Evolutionary conservation across 1,140 invertebrate species (phyloP).

Genomic region (Platyscapa corneri): DNA sequence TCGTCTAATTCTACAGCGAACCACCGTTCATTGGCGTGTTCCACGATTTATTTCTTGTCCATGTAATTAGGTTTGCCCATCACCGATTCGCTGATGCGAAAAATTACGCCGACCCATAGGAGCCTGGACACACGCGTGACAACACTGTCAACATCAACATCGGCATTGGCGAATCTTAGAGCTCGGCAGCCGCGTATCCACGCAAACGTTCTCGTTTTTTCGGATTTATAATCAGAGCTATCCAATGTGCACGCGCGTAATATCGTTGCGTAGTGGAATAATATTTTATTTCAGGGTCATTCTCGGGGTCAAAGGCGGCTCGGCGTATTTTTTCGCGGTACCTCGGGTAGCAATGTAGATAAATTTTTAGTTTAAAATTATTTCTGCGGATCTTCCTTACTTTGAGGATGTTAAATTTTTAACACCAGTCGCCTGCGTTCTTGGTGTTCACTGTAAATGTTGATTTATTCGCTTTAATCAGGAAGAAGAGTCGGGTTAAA

Average conservation of each 20-base stretch:
- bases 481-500: too few relatives aligned
- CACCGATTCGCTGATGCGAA: constrained; percentile 5
- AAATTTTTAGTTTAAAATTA: not conserved
- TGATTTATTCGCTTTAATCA: too few relatives aligned
- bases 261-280: not conserved
- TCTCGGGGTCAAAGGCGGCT: not conserved
- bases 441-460: too few relatives aligned
- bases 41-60: not conserved
- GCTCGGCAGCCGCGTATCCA: not conserved
- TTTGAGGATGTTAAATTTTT: too few relatives aligned
- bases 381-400: too few relatives aligned
- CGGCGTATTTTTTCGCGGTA: not conserved
- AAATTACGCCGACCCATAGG: constrained; percentile 3
- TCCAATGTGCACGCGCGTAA: not conserved
- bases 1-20: not conserved
- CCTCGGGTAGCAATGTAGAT: not conserved
- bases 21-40: not conserved
- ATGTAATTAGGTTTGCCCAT: constrained; percentile 18
- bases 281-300: not conserved
- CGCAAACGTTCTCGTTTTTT: not conserved
- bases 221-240: constrained; percentile 5
- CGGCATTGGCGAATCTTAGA: not conserved
- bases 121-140: not conserved
- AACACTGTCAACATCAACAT: too few relatives aligned
- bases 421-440: too few relatives aligned